Conservation (phyloP, 2,113 vertebrate genomes). For the Pseudonaja textilis region DNA sequence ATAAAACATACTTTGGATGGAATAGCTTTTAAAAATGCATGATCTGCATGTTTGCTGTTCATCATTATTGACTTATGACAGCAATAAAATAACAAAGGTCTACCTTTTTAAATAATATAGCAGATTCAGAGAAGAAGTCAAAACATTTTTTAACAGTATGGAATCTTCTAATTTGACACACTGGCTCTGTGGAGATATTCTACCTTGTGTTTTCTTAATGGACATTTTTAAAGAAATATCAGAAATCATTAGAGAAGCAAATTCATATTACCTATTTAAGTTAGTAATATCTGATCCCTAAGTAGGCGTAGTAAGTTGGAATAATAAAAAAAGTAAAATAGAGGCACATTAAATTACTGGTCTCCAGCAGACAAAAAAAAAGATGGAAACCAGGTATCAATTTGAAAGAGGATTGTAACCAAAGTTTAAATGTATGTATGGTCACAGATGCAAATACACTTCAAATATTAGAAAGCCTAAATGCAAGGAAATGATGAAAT, state of each 20-base stretch:
- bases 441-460: neutral
- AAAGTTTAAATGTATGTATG: neutral
- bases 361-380: accelerated
- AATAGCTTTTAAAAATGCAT: neutral
- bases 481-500: neutral
- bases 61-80: neutral
- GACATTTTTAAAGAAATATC: neutral
- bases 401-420: neutral
- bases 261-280: neutral
- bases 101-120: neutral
- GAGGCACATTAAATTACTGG: neutral
- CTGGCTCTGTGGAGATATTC: neutral
- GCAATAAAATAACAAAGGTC: neutral
- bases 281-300: neutral
- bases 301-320: neutral
- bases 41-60: neutral
- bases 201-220: neutral
- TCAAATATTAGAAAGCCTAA: neutral
- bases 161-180: neutral
- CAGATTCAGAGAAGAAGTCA: neutral
- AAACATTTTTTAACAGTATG: neutral
- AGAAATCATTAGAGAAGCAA: neutral
- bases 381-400: slow-evolving; percentile 8
- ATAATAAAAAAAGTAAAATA: neutral
- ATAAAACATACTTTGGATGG: neutral